phyloP scores from a whole-genome alignment of 2,888 invertebrate genomes.

The Mechanitis messenoides region DNA sequence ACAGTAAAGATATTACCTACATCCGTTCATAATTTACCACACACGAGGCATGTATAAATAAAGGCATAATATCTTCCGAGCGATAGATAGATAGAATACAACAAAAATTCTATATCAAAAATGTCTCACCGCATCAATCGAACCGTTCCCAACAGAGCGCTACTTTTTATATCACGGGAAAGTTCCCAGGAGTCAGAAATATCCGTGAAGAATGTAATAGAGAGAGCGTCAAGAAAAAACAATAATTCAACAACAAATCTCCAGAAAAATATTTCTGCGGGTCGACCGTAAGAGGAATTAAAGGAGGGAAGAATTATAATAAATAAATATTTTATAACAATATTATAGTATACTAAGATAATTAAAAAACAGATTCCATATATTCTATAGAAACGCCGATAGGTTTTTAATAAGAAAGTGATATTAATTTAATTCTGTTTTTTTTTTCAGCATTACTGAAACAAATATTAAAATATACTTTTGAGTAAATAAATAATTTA shows the following conservation, averaged over 20 bases:
- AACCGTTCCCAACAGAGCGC: constrained; percentile 41
- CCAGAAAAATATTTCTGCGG: constrained; percentile 1
- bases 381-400: too few species aligned
- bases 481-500: not conserved
- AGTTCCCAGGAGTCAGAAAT: constrained; percentile 46
- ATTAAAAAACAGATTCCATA: not conserved
- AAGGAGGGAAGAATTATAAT: not conserved
- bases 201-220: constrained; percentile 49
- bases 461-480: too few species aligned
- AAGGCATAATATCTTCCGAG: constrained; percentile 3
- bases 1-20: too few species aligned
- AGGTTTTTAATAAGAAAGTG: too few species aligned
- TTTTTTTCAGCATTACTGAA: too few species aligned
- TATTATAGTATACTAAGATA: not conserved
- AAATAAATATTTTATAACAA: not conserved
- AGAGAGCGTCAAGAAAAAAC: constrained; percentile 32
- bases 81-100: constrained; percentile 12
- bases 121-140: constrained; percentile 26
- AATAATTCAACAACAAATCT: constrained; percentile 38
- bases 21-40: not conserved
- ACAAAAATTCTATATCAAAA: constrained; percentile 21
- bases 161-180: constrained; percentile 45
- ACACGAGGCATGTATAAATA: not conserved
- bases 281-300: not conserved
- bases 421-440: too few species aligned